phyloP scores from a whole-genome alignment of 2,113 vertebrate genomes.

The Boleophthalmus pectinirostris region DNA sequence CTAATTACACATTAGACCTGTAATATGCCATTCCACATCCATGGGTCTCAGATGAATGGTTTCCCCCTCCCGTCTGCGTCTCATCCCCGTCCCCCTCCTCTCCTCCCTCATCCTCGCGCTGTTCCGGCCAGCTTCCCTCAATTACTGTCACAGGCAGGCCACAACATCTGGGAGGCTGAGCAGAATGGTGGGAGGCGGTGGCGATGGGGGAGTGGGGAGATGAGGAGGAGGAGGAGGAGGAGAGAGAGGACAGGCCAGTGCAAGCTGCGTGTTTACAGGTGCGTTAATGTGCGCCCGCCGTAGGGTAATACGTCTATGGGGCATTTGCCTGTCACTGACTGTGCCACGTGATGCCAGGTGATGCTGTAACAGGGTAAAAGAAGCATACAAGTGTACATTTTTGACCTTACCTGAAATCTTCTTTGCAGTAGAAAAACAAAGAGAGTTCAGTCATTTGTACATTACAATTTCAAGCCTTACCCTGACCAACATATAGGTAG shows the following conservation, averaged over 20 bases:
- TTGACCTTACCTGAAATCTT: neutral
- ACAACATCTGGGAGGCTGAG: constrained; percentile 57
- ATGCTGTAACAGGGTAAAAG: constrained; percentile 49
- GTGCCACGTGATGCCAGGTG: constrained; percentile 47
- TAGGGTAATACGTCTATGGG: constrained; percentile 52
- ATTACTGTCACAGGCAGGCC: constrained; percentile 76
- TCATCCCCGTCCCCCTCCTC: constrained; percentile 57
- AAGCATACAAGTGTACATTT: neutral
- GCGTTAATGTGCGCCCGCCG: constrained; percentile 47
- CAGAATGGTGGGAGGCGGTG: constrained; percentile 23
- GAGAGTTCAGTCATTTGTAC: neutral
- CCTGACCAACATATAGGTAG: neutral
- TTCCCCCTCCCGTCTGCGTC: constrained; percentile 57
- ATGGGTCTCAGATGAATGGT: constrained; percentile 77
- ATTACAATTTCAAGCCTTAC: neutral
- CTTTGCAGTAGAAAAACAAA: neutral
- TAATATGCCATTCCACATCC: constrained; percentile 80
- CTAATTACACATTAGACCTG: constrained; percentile 81
- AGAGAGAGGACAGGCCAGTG: constrained; percentile 52
- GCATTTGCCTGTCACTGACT: constrained; percentile 42
- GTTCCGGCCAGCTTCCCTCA: constrained; percentile 80
- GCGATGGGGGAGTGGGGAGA: neutral
- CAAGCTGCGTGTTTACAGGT: constrained; percentile 64
- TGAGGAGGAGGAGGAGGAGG: constrained; percentile 54
- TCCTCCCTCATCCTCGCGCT: constrained; percentile 60